These are phyloP conservation scores for Beris chalybata DNA, from an alignment of 2,888 invertebrate species.

Conservation along the genomic window DNA sequence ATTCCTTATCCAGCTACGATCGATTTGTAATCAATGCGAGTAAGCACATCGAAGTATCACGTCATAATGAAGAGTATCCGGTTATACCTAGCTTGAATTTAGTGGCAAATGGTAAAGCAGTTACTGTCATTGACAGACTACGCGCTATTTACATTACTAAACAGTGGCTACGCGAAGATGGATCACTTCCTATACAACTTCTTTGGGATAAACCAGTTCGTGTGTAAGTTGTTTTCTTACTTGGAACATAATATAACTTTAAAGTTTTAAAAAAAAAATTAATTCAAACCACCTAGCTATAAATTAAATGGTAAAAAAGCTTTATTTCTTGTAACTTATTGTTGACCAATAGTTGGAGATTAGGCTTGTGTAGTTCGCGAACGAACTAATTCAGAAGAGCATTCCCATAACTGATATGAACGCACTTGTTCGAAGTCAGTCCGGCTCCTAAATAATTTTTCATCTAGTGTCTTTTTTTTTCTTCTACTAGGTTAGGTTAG, in stretches of 20 bases:
- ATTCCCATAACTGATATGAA: no score
- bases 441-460: no score
- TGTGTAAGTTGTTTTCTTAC: slow-evolving; percentile 7
- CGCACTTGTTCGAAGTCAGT: no score
- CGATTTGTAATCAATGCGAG: slow-evolving; percentile 13
- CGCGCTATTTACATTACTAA: slow-evolving; percentile 31
- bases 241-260: background rate
- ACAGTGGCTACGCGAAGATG: slow-evolving; percentile 35
- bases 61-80: slow-evolving; percentile 27
- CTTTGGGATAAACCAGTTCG: slow-evolving; percentile 16
- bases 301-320: background rate
- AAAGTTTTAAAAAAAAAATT: background rate
- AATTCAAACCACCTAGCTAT: background rate
- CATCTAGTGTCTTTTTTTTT: no score
- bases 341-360: no score
- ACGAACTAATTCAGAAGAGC: no score
- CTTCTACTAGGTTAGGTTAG: no score
- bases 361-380: no score
- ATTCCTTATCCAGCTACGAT: slow-evolving; percentile 27
- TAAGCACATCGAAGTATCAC: slow-evolving; percentile 9
- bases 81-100: slow-evolving; percentile 32
- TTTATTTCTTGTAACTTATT: no score
- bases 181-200: slow-evolving; percentile 29
- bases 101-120: slow-evolving; percentile 30
- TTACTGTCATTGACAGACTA: slow-evolving; percentile 33